phyloP scores from a whole-genome alignment of 1,140 invertebrate genomes.

The Pemphigus obesinymphae region DNA sequence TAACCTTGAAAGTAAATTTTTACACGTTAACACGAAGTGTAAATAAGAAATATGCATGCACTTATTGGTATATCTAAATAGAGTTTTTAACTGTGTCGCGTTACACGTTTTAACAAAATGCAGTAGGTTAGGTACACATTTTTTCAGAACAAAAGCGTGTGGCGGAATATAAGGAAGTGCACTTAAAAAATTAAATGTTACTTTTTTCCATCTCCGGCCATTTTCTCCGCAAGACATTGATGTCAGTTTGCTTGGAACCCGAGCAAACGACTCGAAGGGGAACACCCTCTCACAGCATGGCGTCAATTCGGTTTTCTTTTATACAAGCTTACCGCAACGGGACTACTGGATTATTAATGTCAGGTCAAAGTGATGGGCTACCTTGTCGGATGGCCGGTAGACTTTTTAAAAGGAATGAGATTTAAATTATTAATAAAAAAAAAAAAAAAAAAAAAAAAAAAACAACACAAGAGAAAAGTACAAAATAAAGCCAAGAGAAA shows the following conservation, averaged over 20 bases:
- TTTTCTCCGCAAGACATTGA: background rate
- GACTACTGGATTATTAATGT: slow-evolving; percentile 19
- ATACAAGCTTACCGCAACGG: background rate
- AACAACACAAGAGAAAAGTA: background rate
- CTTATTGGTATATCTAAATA: no score
- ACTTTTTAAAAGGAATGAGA: slow-evolving; percentile 42
- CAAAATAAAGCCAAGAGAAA: background rate
- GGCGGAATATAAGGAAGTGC: slow-evolving; percentile 15
- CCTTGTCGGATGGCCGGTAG: slow-evolving; percentile 3
- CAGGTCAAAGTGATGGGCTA: slow-evolving; percentile 36
- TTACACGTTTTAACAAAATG: slow-evolving; percentile 13
- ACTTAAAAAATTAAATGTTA: slow-evolving; percentile 35
- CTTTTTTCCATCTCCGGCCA: background rate
- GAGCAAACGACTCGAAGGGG: background rate
- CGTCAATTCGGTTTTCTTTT: slow-evolving; percentile 14
- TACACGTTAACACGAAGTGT: background rate
- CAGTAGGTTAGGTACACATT: background rate
- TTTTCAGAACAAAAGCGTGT: slow-evolving; percentile 24
- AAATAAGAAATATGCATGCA: background rate
- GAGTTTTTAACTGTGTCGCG: background rate
- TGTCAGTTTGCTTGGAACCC: background rate
- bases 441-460: background rate
- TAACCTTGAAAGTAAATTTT: background rate
- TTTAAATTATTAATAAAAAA: slow-evolving; percentile 41
- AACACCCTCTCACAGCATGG: background rate